Conservation (phyloP, 2,113 vertebrate genomes). For the Myodes glareolus region DNA sequence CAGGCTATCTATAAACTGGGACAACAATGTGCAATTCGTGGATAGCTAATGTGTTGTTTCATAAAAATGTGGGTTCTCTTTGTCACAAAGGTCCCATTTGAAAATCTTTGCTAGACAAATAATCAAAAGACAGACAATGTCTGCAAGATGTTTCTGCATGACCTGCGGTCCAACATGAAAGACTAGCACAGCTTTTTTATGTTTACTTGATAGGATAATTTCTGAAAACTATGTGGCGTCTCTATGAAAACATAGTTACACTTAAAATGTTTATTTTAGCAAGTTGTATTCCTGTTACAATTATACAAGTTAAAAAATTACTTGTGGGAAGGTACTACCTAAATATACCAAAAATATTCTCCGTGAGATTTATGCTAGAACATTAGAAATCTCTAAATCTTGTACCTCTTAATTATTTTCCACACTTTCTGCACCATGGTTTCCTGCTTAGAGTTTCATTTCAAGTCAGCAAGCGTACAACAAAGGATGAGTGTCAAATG, state of each 20-base stretch:
- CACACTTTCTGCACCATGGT: background rate
- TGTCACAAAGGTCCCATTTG: background rate
- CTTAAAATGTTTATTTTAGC: background rate
- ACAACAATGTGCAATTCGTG: background rate
- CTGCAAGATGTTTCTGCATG: background rate
- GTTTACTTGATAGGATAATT: background rate
- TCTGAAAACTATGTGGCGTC: background rate
- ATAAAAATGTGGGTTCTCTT: background rate
- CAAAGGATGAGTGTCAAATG: background rate
- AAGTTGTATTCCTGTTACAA: background rate
- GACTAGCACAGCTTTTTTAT: background rate
- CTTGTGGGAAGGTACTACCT: background rate
- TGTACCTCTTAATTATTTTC: background rate
- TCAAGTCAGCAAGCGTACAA: background rate
- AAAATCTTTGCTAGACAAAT: slow-evolving; percentile 7
- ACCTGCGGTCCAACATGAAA: background rate
- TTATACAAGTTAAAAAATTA: background rate
- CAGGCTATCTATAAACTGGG: background rate
- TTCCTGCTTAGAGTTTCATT: background rate
- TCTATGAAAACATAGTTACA: background rate
- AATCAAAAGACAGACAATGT: background rate
- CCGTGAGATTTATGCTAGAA: background rate
- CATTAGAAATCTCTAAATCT: background rate
- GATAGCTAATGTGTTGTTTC: background rate
- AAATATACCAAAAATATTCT: background rate